Conservation (phyloP, 2,113 vertebrate genomes). For the Tamias sibiricus region DNA sequence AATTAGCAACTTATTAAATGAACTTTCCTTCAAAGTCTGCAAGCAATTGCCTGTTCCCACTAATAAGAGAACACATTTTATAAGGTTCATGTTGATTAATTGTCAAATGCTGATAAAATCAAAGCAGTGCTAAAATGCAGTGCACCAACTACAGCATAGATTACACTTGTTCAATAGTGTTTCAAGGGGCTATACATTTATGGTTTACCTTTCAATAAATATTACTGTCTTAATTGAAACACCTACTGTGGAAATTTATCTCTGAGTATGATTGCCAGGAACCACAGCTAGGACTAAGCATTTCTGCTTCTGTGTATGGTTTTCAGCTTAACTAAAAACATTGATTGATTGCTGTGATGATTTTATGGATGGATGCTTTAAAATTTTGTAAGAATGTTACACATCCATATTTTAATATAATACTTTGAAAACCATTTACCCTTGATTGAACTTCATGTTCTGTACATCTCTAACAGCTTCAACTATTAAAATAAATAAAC, state of each 20-base stretch:
- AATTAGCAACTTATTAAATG: conserved; percentile 78
- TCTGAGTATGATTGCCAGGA: conserved; percentile 19
- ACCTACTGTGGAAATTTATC: conserved; percentile 60
- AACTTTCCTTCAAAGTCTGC: conserved; percentile 66
- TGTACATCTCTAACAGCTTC: neutral
- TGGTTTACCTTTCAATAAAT: conserved; percentile 78
- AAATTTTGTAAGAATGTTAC: conserved; percentile 20
- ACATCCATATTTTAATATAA: conserved; percentile 22
- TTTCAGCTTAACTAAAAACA: conserved; percentile 59
- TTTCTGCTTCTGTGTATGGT: neutral
- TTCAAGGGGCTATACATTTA: conserved; percentile 69
- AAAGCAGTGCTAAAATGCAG: conserved; percentile 67
- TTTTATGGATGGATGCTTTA: conserved; percentile 39
- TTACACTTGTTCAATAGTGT: conserved; percentile 77
- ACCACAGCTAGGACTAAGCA: neutral
- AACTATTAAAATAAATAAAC: neutral
- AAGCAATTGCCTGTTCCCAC: conserved; percentile 71
- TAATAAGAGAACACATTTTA: conserved; percentile 81
- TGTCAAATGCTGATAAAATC: conserved; percentile 82
- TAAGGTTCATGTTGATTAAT: conserved; percentile 79
- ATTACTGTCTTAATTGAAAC: conserved; percentile 71
- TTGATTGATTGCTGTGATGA: neutral
- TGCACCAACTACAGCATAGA: conserved; percentile 60
- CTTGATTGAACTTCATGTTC: neutral
- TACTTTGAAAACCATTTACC: conserved; percentile 6